Base-by-base conservation (phyloP, 2,888 invertebrate genomes). In the Adelphocoris suturalis region DNA sequence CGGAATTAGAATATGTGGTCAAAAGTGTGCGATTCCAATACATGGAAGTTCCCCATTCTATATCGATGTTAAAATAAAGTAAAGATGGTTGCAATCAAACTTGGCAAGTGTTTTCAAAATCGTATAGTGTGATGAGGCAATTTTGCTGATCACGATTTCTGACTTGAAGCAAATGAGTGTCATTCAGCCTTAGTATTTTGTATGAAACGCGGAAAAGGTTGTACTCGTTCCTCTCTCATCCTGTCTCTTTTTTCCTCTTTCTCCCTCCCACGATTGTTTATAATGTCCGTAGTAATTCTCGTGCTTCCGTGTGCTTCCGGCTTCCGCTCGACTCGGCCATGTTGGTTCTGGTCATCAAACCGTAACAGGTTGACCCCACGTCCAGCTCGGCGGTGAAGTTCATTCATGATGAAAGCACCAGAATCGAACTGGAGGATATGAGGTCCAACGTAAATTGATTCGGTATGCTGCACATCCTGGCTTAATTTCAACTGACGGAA, bases 261-360 rank as follows among this genome's bases (percentile, higher is more conserved):
- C 23, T 68, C 23, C 7, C 37, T 37, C 23, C 11, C 19, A 23
- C 68, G 23, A 68, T 68, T 68, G 68, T 78, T 78, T 46, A 78
- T 78, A 57, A 85, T 37, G 85, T 37, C 85, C 85, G 28, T 23
- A 57, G 57, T 85, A 85, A 85, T 85, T 85, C 85, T 28, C 85
- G 85, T 85, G 28, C 57, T 85, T 85, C 85, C 61, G 85, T 28
- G 16, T 19, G 61, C 85, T 85, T 85, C 85, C 85, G 85, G 85
- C 55, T 85, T 85, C 85, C 85, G 52, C 55, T 85, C 46, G 14
- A 14, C 23, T 61, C 85, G 85, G 85, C 85, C 85, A 85, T 85
- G 19, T 85, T 57, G 85, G 85, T 37, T 85, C 85, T 55, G 85
- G 57, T 85, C 85, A 85, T 85, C 85, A 85, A 85, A 55, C 55